Conservation (phyloP, 2,888 invertebrate species). For the Actias luna region DNA sequence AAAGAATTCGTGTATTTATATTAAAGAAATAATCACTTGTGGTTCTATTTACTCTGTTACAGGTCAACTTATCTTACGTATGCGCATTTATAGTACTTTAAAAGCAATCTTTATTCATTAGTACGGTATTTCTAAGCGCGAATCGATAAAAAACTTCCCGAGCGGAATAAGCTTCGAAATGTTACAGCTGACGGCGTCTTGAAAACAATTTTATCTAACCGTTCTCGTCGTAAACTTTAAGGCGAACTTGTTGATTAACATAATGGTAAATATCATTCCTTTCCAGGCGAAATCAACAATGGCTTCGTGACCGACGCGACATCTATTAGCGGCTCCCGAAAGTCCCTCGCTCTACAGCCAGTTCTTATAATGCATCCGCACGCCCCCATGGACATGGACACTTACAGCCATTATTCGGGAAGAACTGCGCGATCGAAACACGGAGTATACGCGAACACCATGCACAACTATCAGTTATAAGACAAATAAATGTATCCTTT, state of each 20-base stretch:
- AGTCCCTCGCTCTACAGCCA: constrained; percentile 93
- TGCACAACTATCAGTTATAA: constrained; percentile 87
- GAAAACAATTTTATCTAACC: not conserved
- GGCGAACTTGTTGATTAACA: constrained; percentile 4
- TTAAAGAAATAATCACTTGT: no score
- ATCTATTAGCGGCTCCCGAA: constrained; percentile 91
- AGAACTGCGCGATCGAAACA: constrained; percentile 84
- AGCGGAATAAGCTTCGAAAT: not conserved
- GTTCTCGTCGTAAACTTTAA: not conserved
- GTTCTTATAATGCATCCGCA: constrained; percentile 90
- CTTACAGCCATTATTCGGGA: constrained; percentile 90
- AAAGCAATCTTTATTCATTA: no score
- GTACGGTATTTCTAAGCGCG: not conserved
- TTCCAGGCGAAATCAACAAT: constrained; percentile 92
- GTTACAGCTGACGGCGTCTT: not conserved
- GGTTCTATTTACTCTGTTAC: no score
- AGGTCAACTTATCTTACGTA: no score
- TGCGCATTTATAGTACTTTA: no score
- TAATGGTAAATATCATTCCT: constrained; percentile 12
- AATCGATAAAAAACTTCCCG: not conserved
- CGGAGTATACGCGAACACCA: constrained; percentile 84
- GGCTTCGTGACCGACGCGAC: constrained; percentile 93
- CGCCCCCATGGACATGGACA: constrained; percentile 85
- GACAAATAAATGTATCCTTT: no score
- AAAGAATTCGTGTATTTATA: no score